These are phyloP conservation scores for Dendrocopos noguchii DNA, from an alignment of 2,113 vertebrate species.

Conservation along the genomic window DNA sequence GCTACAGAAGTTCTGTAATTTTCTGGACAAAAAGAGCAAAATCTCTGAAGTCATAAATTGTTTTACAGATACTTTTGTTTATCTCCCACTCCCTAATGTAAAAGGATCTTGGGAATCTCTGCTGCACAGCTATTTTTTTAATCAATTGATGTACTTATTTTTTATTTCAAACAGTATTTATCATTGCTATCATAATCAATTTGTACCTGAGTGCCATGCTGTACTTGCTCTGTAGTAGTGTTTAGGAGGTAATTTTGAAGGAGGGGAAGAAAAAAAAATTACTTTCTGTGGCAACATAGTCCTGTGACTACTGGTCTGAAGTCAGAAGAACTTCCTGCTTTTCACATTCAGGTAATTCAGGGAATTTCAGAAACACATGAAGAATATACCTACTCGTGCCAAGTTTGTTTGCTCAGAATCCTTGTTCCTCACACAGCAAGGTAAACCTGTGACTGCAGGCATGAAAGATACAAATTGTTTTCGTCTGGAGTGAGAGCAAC, in stretches of 20 bases:
- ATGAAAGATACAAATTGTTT: slow-evolving; percentile 1
- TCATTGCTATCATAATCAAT: neutral
- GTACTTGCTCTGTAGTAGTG: neutral
- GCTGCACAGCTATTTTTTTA: neutral
- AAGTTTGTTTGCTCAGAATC: neutral
- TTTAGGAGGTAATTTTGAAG: slow-evolving; percentile 3
- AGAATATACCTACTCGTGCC: neutral
- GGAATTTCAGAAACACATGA: neutral
- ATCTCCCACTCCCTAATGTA: neutral
- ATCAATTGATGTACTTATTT: neutral
- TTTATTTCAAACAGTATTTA: neutral
- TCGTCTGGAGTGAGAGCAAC: neutral
- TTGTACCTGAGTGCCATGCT: neutral
- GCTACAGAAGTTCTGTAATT: neutral
- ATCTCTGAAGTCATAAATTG: neutral
- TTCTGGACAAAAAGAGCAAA: neutral
- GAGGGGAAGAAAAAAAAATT: neutral
- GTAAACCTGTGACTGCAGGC: neutral
- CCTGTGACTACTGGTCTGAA: neutral
- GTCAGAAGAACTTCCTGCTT: neutral
- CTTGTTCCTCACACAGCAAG: neutral
- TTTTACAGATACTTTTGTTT: neutral
- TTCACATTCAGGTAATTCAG: neutral
- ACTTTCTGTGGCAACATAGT: neutral
- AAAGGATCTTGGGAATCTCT: neutral